A percentile compares a stretch with the other conserved stretches of the same genome.
These are phyloP conservation scores for Cyprinodon diabolis DNA, from an alignment of 2,797 vertebrate genomes.

Conservation along the genomic window DNA sequence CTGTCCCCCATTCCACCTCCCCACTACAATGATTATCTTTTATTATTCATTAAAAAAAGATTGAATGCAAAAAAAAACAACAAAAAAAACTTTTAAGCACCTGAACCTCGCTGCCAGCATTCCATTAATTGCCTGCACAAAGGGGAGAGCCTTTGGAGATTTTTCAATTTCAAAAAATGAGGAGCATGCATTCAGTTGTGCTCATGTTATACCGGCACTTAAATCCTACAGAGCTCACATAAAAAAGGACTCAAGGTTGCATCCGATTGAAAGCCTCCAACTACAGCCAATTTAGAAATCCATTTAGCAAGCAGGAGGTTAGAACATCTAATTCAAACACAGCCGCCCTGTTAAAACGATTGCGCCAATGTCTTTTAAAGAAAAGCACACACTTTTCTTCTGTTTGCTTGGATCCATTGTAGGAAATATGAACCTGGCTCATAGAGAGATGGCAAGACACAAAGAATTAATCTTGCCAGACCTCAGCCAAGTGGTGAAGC, in stretches of 20 bases:
- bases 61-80: conserved; percentile 64
- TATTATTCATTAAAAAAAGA: conserved; percentile 84
- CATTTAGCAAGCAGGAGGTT: conserved; percentile 79
- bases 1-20: conserved; percentile 58
- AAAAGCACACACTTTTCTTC: conserved; percentile 57
- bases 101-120: conserved; percentile 85
- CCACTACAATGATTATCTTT: conserved; percentile 82
- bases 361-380: conserved; percentile 76
- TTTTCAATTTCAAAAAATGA: conserved; percentile 86
- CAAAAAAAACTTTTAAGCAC: conserved; percentile 82
- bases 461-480: conserved; percentile 80
- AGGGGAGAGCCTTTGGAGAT: conserved; percentile 82
- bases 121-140: conserved; percentile 87
- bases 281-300: conserved; percentile 82
- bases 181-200: conserved; percentile 83
- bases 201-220: conserved; percentile 86
- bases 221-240: conserved; percentile 86
- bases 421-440: conserved; percentile 67
- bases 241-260: conserved; percentile 88
- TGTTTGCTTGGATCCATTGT: conserved; percentile 74
- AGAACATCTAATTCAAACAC: conserved; percentile 84
- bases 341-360: conserved; percentile 80
- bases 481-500: conserved; percentile 74
- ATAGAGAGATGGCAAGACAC: conserved; percentile 51
- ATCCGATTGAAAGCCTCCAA: conserved; percentile 79